Conservation (phyloP, 2,113 vertebrate genomes). For the Malurus cyaneus region DNA sequence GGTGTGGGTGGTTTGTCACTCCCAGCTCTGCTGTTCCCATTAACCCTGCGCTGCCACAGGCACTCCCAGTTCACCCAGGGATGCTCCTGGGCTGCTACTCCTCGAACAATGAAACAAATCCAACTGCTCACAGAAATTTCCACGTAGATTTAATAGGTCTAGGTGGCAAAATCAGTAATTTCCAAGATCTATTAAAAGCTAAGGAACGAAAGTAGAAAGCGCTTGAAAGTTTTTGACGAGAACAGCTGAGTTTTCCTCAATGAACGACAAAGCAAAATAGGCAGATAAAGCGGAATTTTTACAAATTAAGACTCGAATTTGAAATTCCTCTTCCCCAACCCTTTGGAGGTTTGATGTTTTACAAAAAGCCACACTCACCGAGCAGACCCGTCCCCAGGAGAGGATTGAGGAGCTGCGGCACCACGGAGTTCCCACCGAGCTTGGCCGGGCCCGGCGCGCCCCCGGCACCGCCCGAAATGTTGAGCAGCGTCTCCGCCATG, state of each 20-base stretch:
- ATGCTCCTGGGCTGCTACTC: constrained; percentile 15
- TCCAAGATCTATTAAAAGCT: background rate
- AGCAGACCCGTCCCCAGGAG: constrained; percentile 83
- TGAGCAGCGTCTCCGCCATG: constrained; percentile 81
- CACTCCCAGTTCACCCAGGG: background rate
- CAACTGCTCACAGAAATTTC: background rate
- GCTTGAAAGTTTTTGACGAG: background rate
- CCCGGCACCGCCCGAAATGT: constrained; percentile 77
- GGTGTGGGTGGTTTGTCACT: background rate
- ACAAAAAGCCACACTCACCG: constrained; percentile 73
- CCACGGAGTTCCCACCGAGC: constrained; percentile 76
- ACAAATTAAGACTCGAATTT: constrained; percentile 49
- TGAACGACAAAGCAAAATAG: constrained; percentile 1
- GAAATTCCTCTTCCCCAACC: constrained; percentile 22
- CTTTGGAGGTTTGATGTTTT: background rate
- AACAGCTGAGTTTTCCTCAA: background rate
- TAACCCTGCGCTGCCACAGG: constrained; percentile 74
- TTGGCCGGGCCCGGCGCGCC: constrained; percentile 75
- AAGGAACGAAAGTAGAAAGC: background rate
- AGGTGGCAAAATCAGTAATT: constrained; percentile 59
- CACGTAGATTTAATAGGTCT: background rate
- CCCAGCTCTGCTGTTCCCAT: constrained; percentile 59
- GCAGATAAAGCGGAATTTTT: constrained; percentile 55
- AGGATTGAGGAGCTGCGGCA: constrained; percentile 85
- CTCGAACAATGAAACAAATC: constrained; percentile 16